A percentile compares a stretch with the other conserved stretches of the same genome.
phyloP scores from a whole-genome alignment of 2,113 vertebrate genomes.

The Castor canadensis region DNA sequence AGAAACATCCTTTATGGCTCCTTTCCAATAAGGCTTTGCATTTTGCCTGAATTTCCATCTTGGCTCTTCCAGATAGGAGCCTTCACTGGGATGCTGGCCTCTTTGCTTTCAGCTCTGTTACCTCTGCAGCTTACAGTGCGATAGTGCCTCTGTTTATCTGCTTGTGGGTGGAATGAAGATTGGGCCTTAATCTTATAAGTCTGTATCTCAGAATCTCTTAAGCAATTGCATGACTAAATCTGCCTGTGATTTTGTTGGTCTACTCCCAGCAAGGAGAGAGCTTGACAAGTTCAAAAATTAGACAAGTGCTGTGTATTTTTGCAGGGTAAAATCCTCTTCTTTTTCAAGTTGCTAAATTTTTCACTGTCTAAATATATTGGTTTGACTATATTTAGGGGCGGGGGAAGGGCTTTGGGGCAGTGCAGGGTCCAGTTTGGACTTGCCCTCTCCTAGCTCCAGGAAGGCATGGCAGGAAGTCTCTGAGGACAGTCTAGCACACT shows the following conservation, averaged over 20 bases:
- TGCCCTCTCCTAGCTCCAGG: neutral
- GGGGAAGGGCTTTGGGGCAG: neutral
- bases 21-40: neutral
- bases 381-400: neutral
- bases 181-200: neutral
- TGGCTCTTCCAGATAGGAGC: neutral
- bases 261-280: neutral
- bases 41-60: constrained; percentile 48
- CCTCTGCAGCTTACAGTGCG: neutral
- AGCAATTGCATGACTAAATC: neutral
- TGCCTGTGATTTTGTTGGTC: constrained; percentile 10
- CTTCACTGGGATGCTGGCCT: neutral
- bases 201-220: neutral
- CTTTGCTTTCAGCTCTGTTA: neutral
- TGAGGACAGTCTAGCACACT: neutral
- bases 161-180: neutral
- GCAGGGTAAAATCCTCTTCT: neutral
- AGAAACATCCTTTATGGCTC: neutral
- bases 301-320: neutral
- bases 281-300: constrained; percentile 21
- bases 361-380: neutral
- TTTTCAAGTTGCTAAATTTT: neutral
- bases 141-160: neutral
- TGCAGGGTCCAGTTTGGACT: neutral
- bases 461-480: neutral